These are phyloP conservation scores for Nesogale talazaci DNA, from an alignment of 2,113 vertebrate species.

Conservation along the genomic window DNA sequence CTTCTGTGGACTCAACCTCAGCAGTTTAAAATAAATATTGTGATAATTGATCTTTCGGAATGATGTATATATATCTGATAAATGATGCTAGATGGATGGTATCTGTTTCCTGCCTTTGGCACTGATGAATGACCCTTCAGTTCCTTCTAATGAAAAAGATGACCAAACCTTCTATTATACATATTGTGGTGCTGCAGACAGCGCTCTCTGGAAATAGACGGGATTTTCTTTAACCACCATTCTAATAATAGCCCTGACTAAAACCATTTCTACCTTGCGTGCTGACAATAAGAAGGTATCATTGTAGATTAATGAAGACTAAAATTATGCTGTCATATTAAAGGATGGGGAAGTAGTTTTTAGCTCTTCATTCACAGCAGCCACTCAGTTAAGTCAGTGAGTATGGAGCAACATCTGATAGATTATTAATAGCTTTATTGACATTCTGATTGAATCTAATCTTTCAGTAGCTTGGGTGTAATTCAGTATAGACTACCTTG, in stretches of 20 bases:
- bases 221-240: neutral
- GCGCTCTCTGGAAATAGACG: constrained; percentile 57
- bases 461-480: constrained; percentile 13
- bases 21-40: constrained; percentile 84
- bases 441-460: constrained; percentile 23
- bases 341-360: neutral
- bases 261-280: constrained; percentile 39
- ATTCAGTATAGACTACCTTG: constrained; percentile 11
- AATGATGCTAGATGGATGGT: constrained; percentile 76
- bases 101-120: constrained; percentile 76
- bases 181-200: constrained; percentile 45
- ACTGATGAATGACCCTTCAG: constrained; percentile 82
- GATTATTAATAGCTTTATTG: constrained; percentile 56
- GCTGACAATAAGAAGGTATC: constrained; percentile 40
- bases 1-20: constrained; percentile 75
- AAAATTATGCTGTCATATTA: constrained; percentile 54
- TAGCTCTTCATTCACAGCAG: constrained; percentile 50
- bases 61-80: constrained; percentile 79
- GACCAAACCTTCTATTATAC: constrained; percentile 80
- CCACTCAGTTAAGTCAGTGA: constrained; percentile 22
- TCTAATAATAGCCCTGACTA: neutral
- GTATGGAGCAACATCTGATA: neutral
- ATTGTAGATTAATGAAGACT: constrained; percentile 56
- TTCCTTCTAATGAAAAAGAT: constrained; percentile 82
- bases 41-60: constrained; percentile 84